Evolutionary conservation across 2,113 vertebrate species (phyloP).

Genomic region (Erythrolamprus reginae): DNA sequence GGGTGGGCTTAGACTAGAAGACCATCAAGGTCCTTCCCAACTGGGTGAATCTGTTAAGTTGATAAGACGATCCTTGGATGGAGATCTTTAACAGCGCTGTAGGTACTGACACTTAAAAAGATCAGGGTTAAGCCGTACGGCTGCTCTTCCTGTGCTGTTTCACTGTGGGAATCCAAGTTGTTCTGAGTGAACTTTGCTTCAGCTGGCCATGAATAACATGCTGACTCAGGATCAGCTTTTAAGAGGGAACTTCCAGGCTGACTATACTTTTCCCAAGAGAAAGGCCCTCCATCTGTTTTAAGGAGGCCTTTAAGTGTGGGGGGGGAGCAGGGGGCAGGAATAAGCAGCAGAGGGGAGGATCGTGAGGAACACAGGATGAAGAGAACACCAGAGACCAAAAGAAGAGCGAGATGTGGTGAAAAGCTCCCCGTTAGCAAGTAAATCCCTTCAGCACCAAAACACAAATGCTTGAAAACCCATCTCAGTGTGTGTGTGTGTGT

Average conservation of each 20-base stretch:
- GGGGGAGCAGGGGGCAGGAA: conserved; percentile 15
- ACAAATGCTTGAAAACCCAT: background rate
- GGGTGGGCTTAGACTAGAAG: too few species aligned
- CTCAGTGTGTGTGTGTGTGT: background rate
- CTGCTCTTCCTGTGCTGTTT: background rate
- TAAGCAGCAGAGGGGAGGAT: conserved; percentile 2
- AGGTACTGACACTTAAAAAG: background rate
- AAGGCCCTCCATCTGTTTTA: conserved; percentile 24
- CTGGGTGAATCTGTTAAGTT: too few species aligned
- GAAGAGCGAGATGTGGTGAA: conserved; percentile 18
- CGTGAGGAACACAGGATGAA: conserved; percentile 15
- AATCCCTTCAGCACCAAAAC: rapidly evolving
- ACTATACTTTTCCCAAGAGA: conserved; percentile 23
- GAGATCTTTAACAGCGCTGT: background rate
- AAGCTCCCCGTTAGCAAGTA: conserved; percentile 9
- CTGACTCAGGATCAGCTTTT: conserved; percentile 47
- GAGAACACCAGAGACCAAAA: background rate
- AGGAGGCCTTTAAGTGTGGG: conserved; percentile 18
- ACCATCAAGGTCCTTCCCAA: too few species aligned
- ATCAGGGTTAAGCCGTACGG: background rate
- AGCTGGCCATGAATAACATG: conserved; percentile 19
- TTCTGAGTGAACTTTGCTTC: conserved; percentile 26
- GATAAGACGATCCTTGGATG: background rate
- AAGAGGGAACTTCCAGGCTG: conserved; percentile 35
- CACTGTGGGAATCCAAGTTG: conserved; percentile 15